Evolutionary conservation across 1,140 invertebrate genomes (phyloP), one percentile per base, ranked within the genome.

Genomic region (Penaeus japonicus): DNA sequence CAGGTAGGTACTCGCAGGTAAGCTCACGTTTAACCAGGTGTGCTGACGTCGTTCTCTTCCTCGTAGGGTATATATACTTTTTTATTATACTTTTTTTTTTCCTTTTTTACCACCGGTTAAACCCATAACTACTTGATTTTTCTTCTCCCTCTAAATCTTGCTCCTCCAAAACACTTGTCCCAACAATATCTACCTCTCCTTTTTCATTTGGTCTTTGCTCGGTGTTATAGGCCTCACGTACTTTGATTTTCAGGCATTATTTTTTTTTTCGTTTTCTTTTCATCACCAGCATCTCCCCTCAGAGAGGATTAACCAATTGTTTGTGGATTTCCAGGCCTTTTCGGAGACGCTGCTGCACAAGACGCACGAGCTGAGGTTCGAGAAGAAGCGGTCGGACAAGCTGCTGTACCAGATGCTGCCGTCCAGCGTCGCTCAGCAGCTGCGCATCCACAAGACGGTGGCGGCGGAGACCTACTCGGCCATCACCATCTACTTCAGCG

Each of bases 401-500:
- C 92, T 97, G 1, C 93, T 97, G 0, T 96, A 96, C 91, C 96
- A 97, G 93, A 96, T 97, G 95, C 91, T 94, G 78, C 93, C 93
- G 30, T 91, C 89, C 73, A 91, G 91, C 54, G 93, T 94, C 30
- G 92, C 93, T 7, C 92, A 92, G 79, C 92, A 93, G 87, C 91
- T 94, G 12, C 92, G 92, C 84, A 90, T 92, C 54, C 92, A 93
- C n/a, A 92, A 92, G 87, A 92, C 93, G 89, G 96, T 96, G 4
- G 95, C 95, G 32, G 96, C 96, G 7, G 96, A 96, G 92, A 95
- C 95, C 85, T 97, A 96, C 91, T 95, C 96, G 54, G 94, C 95
- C 3, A 96, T 96, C 2, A 97, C 96, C 1, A 95, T 98, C 55
- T 98, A 97, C 92, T 98, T 98, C 91, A 97, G 96, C 87, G 97